Conservation (phyloP, 1,140 invertebrate species). For the Leptonema lineaticorne region DNA sequence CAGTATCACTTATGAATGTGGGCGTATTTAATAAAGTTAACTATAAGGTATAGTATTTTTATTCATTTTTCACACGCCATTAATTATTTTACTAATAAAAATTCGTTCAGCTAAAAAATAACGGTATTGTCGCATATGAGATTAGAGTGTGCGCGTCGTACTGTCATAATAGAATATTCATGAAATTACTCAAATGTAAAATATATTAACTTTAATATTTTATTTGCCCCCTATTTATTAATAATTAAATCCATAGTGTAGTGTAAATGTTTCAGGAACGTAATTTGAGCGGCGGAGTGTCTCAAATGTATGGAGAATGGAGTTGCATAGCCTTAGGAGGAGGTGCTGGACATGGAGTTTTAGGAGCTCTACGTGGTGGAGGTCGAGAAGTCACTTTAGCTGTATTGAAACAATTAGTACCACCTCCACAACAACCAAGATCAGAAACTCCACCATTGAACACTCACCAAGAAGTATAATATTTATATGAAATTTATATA, state of each 20-base stretch:
- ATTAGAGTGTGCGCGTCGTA: too few species aligned
- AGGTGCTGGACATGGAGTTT: constrained; percentile 73
- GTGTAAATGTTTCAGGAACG: constrained; percentile 51
- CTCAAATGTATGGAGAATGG: constrained; percentile 85
- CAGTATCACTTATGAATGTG: constrained; percentile 46
- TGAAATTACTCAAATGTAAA: too few species aligned
- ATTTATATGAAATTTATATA: too few species aligned
- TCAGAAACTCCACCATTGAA: constrained; percentile 67
- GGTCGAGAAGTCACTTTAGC: constrained; percentile 82
- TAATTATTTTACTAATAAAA: constrained; percentile 11
- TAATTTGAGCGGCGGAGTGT: constrained; percentile 47
- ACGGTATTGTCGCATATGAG: constrained; percentile 2
- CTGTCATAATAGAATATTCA: too few species aligned
- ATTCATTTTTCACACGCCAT: too few species aligned
- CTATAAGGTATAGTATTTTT: constrained; percentile 44
- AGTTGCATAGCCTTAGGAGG: constrained; percentile 72
- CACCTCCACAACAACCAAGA: constrained; percentile 75
- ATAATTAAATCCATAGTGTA: not conserved
- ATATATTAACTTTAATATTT: too few species aligned
- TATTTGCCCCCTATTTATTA: not conserved
- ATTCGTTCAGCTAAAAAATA: not conserved
- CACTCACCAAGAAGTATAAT: constrained; percentile 72
- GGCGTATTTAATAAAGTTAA: constrained; percentile 52
- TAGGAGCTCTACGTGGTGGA: constrained; percentile 80
- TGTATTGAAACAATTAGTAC: constrained; percentile 79